Conservation (phyloP, 2,888 invertebrate genomes). For the Nipponacmea schrenckii region DNA sequence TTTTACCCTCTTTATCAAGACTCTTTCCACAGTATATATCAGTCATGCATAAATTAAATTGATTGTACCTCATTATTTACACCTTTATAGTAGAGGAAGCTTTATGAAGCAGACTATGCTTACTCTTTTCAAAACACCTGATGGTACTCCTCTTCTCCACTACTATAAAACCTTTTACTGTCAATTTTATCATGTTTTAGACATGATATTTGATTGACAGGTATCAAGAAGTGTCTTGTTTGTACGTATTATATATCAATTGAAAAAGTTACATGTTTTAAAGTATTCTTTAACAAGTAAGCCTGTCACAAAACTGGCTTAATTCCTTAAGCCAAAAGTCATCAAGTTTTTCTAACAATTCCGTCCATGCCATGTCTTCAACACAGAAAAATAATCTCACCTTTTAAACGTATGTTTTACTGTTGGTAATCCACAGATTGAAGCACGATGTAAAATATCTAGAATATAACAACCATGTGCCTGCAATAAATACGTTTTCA, state of each 20-base stretch:
- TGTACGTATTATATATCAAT: too few species aligned
- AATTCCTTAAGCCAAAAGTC: neutral
- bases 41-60: neutral
- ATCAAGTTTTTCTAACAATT: neutral
- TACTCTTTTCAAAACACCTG: too few species aligned
- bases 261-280: neutral
- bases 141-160: too few species aligned
- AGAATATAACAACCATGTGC: conserved; percentile 80
- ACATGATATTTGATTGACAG: too few species aligned
- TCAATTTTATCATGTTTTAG: too few species aligned
- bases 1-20: neutral
- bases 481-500: conserved; percentile 45
- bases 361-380: neutral
- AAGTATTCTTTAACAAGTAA: neutral
- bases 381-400: conserved; percentile 32
- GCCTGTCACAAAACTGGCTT: neutral
- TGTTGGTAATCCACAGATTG: conserved; percentile 67
- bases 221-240: too few species aligned
- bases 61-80: neutral
- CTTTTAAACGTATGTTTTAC: conserved; percentile 54
- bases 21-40: neutral
- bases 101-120: too few species aligned
- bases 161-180: too few species aligned
- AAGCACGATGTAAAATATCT: conserved; percentile 77
- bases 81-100: neutral